Conservation (phyloP, 1,140 invertebrate genomes). For the Papilio machaon region DNA sequence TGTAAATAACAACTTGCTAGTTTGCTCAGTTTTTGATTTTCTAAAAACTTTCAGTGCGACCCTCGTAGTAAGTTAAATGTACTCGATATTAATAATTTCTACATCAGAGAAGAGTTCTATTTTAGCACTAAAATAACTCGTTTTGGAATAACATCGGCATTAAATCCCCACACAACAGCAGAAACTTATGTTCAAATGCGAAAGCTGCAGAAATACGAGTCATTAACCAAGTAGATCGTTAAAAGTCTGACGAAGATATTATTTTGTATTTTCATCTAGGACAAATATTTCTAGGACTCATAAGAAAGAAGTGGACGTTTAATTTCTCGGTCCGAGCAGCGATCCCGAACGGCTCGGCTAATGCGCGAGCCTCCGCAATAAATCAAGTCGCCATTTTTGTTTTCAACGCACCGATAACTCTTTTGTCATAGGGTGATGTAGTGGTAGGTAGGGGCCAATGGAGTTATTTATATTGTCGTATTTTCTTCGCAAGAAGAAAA, state of each 20-base stretch:
- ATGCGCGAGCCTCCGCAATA: constrained; percentile 63
- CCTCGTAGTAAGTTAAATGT: background rate
- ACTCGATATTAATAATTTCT: background rate
- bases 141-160: background rate
- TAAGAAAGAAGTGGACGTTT: constrained; percentile 28
- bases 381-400: constrained; percentile 81
- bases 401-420: constrained; percentile 82
- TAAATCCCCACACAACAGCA: background rate
- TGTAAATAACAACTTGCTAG: too few relatives aligned
- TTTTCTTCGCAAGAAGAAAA: constrained; percentile 79
- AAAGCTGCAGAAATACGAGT: background rate
- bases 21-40: too few relatives aligned
- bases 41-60: too few relatives aligned
- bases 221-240: constrained; percentile 14
- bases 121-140: background rate
- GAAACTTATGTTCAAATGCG: background rate
- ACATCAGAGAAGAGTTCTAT: background rate
- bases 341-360: constrained; percentile 59
- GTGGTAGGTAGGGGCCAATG: constrained; percentile 70
- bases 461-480: constrained; percentile 81
- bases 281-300: constrained; percentile 22
- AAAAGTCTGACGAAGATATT: background rate
- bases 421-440: constrained; percentile 81
- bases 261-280: constrained; percentile 21
- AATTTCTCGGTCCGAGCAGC: constrained; percentile 42